These are phyloP conservation scores for Nothura maculosa DNA, from an alignment of 2,797 vertebrate genomes.

Conservation along the genomic window DNA sequence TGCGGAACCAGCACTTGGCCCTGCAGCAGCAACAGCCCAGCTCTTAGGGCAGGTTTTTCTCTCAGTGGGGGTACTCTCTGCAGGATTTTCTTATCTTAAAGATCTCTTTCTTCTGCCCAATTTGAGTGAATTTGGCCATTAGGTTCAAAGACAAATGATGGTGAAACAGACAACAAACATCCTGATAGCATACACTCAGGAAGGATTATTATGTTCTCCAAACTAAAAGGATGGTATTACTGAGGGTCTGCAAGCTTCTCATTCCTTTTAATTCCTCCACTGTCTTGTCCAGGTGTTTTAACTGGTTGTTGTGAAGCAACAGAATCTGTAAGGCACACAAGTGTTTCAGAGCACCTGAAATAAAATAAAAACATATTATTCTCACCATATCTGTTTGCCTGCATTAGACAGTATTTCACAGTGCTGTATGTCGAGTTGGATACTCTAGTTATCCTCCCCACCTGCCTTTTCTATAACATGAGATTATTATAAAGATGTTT, in stretches of 20 bases:
- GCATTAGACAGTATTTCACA: background rate
- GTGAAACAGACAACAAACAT: background rate
- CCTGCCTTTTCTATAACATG: background rate
- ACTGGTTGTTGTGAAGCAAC: constrained; percentile 85
- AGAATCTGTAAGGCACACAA: constrained; percentile 78
- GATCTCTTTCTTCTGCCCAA: background rate
- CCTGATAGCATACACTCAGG: constrained; percentile 1
- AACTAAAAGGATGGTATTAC: constrained; percentile 70
- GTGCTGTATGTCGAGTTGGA: background rate
- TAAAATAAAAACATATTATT: constrained; percentile 7
- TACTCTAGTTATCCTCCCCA: background rate
- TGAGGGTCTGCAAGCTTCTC: constrained; percentile 81
- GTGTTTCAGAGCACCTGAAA: constrained; percentile 80
- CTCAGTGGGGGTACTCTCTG: background rate
- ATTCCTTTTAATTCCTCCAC: constrained; percentile 84
- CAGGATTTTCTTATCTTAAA: background rate
- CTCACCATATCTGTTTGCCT: background rate
- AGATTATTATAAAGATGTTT: background rate
- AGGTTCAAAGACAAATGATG: constrained; percentile 15
- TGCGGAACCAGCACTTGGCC: background rate
- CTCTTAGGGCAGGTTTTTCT: background rate
- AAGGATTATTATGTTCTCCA: background rate
- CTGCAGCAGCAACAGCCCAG: background rate
- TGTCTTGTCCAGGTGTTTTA: constrained; percentile 79
- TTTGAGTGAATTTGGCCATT: constrained; percentile 12